Base-by-base conservation (phyloP, 92 coral and sea anemone species). In the Epizoanthus fatuus region DNA sequence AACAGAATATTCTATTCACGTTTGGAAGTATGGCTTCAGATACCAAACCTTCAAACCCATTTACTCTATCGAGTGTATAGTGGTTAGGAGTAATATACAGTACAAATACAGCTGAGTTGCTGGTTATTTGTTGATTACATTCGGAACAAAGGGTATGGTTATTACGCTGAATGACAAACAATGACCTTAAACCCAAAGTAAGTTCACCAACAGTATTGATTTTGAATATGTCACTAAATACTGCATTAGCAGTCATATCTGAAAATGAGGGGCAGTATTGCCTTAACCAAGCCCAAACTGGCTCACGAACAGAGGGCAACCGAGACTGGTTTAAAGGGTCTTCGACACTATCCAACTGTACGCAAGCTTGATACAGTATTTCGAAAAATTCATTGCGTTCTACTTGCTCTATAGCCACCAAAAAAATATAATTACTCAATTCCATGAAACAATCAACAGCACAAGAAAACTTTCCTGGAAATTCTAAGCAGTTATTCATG, bases 161-260 rank as follows among this genome's bases (percentile, higher is more conserved):
- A 3, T 58, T 22, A 54, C 79, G 90, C 65, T 86, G 81, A 86
- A 86, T 53, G 69, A 71, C 59, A 67, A 86, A 79, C 60, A 86
- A 42, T 68, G 90, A 86, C 20, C 45, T 86, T 22, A 86, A 58
- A 53, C 70, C 81, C 7, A 69, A 22, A 22, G 25, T 22, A 22
- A 22, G 25, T 22, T 22, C 25, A 22, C 25, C 25, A 66, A 52
- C 55, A 25, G 86, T 79, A 4, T 59, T 57, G 66, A 69, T n/a
- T 49, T 39, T 75, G 69, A 75, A 65, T 25, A 65, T 65, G 35
- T 32, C 70, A 65, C 70, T 65, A 9, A 65, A 65, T 40, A 65
- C 70, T 25, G 45, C 70, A 65, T 65, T 4, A 20, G 70, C 70
- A 65, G 44, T 32, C 70, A 65, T 29, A 29, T 29, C 25, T 22